phyloP scores from a whole-genome alignment of 1,140 invertebrate genomes.

The Leptinotarsa undecemlineata region DNA sequence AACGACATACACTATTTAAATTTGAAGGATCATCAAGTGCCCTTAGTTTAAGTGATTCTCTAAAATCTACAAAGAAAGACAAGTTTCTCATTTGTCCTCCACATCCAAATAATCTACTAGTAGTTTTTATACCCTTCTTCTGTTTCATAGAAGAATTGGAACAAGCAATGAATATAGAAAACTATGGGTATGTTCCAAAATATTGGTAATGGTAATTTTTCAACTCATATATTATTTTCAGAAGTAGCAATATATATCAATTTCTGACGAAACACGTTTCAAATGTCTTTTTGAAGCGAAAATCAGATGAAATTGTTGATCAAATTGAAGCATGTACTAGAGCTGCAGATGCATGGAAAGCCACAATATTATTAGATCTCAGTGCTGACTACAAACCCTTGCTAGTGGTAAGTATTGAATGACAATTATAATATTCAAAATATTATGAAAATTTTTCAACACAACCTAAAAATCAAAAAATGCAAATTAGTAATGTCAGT shows the following conservation, averaged over 20 bases:
- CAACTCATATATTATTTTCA: slow-evolving; percentile 49
- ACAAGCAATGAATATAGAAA: slow-evolving; percentile 64
- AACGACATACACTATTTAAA: slow-evolving; percentile 71
- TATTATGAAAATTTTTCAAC: no score
- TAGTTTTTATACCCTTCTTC: slow-evolving; percentile 75
- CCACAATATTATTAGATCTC: slow-evolving; percentile 69
- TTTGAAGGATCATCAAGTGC: slow-evolving; percentile 81
- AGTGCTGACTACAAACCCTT: slow-evolving; percentile 69
- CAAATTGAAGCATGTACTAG: slow-evolving; percentile 71
- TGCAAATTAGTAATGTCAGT: no score
- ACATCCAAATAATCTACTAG: slow-evolving; percentile 74
- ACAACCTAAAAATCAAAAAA: no score
- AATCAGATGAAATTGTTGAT: slow-evolving; percentile 63
- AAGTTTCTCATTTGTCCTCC: slow-evolving; percentile 71
- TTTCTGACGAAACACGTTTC: slow-evolving; percentile 79
- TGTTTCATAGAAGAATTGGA: slow-evolving; percentile 80
- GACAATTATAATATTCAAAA: slow-evolving; percentile 8
- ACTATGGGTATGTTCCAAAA: background rate
- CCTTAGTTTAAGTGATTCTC: slow-evolving; percentile 67
- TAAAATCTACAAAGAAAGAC: slow-evolving; percentile 58
- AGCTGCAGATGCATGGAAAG: slow-evolving; percentile 74
- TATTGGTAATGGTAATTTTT: background rate
- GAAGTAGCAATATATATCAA: slow-evolving; percentile 70
- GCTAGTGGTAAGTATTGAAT: slow-evolving; percentile 62
- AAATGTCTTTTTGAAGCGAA: slow-evolving; percentile 68